Base-by-base conservation (phyloP, 2,113 vertebrate species). In the Scatophagus argus region DNA sequence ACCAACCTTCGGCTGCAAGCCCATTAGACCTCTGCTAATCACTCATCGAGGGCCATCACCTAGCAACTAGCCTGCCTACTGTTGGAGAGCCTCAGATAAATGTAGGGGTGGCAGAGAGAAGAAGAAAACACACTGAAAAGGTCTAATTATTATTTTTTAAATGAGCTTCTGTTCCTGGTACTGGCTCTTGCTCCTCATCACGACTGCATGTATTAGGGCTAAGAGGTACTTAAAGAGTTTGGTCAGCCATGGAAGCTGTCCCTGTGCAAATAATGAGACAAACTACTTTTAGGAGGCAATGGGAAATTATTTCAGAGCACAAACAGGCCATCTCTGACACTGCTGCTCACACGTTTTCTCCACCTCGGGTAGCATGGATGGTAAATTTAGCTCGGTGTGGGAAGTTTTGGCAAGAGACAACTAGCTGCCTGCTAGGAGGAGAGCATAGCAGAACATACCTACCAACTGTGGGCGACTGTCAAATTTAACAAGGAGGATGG, bases 381-480 rank as follows among this genome's bases (percentile, higher is more conserved):
- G 86, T 92, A 93, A 93, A 91, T 93, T 90, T 93, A 93, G 90
- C 83, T 56, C 7, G 47, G 86, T 82, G 91, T 93, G 90, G 92
- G 92, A 88, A 88, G 91, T 68, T 91, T 82, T 93, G 92, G 91
- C 90, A 89, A 79, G 58, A 89, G 82, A 83, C 88, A 59, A 58
- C 82, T 85, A 74, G 83, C 72, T 82, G 90, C 79, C 86, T 87
- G 84, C 80, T 86, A 66, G 75, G 85, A 80, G 79, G 68, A 77
- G 71, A 84, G 84, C 72, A 67, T 58, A 71, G 83, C 89, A 78
- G 77, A 78, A 65, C 79, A 78, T 90, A 91, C 82, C 90, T 89
- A 88, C 86, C 55, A 51, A 88, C 82, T 88, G 91, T 92, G 90
- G 91, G 91, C 81, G 81, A 85, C 89, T 91, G 89, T 89, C 90